Evolutionary conservation across 2,797 vertebrate genomes (phyloP).

Genomic region (Tangara arthus): DNA sequence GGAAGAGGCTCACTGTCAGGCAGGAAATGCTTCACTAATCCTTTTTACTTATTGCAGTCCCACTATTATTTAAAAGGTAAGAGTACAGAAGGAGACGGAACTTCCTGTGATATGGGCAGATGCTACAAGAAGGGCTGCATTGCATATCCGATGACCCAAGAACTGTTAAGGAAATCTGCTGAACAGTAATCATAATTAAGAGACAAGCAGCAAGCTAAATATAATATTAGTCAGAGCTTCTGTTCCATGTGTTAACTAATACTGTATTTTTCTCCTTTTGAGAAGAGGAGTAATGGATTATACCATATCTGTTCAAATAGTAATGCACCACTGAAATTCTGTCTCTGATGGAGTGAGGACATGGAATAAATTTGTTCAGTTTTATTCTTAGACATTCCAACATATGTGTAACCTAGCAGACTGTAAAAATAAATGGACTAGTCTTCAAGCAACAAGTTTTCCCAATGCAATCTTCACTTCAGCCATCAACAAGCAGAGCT

Average conservation of each 20-base stretch:
- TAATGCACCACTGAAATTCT: background rate
- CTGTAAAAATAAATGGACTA: background rate
- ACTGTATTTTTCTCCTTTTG: background rate
- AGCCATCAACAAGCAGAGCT: background rate
- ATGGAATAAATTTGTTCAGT: background rate
- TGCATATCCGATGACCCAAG: background rate
- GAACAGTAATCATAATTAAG: conserved; percentile 2
- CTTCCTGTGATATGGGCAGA: background rate
- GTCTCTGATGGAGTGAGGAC: background rate
- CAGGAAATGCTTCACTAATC: background rate
- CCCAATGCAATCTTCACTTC: background rate
- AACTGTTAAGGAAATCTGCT: background rate
- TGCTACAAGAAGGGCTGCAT: background rate
- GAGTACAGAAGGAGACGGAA: background rate
- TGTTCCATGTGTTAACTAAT: background rate
- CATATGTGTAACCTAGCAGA: background rate
- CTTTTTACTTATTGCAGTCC: background rate
- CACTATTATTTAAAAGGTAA: background rate
- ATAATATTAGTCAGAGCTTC: background rate
- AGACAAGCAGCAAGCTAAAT: background rate
- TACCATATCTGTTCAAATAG: background rate
- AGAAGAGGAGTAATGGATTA: background rate
- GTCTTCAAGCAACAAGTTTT: background rate
- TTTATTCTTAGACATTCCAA: background rate
- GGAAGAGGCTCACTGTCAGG: background rate